Evolutionary conservation across 2,888 invertebrate genomes (phyloP).

Genomic region (Parnassius smintheus): DNA sequence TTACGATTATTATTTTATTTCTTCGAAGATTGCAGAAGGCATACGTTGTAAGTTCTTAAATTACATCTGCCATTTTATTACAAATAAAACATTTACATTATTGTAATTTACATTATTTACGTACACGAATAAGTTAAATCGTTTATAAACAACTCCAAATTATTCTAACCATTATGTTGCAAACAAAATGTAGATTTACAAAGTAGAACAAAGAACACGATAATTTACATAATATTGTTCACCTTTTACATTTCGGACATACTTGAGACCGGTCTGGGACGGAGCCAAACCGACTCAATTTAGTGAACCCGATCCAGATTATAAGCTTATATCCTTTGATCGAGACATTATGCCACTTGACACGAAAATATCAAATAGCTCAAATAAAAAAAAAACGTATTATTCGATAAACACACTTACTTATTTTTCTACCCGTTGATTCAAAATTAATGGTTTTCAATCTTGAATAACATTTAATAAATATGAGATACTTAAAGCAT

Average conservation of each 20-base stretch:
- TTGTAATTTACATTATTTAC: too few relatives aligned
- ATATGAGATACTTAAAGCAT: too few relatives aligned
- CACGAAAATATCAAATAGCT: slow-evolving; percentile 31
- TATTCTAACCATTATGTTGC: slow-evolving; percentile 42
- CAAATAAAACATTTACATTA: too few relatives aligned
- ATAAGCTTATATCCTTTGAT: slow-evolving; percentile 62
- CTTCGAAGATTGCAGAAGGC: too few relatives aligned
- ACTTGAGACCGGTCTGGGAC: slow-evolving; percentile 55
- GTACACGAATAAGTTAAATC: too few relatives aligned
- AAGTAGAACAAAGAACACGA: slow-evolving; percentile 72
- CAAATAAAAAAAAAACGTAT: slow-evolving; percentile 23
- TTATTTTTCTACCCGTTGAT: slow-evolving; percentile 10
- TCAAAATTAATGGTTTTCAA: too few relatives aligned
- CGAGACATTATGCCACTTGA: slow-evolving; percentile 30
- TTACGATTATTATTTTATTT: too few relatives aligned
- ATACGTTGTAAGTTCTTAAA: too few relatives aligned
- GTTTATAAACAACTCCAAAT: too few relatives aligned
- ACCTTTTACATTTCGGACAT: slow-evolving; percentile 69
- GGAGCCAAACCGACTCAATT: slow-evolving; percentile 72
- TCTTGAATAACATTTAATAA: too few relatives aligned
- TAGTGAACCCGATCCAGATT: slow-evolving; percentile 62
- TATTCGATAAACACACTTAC: slow-evolving; percentile 19
- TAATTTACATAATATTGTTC: slow-evolving; percentile 77
- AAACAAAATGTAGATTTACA: slow-evolving; percentile 71
- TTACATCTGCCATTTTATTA: too few relatives aligned